Evolutionary conservation across 92 coral and sea anemone species (phyloP), one percentile per base, ranked within the genome.

Genomic region (Metridium senile): DNA sequence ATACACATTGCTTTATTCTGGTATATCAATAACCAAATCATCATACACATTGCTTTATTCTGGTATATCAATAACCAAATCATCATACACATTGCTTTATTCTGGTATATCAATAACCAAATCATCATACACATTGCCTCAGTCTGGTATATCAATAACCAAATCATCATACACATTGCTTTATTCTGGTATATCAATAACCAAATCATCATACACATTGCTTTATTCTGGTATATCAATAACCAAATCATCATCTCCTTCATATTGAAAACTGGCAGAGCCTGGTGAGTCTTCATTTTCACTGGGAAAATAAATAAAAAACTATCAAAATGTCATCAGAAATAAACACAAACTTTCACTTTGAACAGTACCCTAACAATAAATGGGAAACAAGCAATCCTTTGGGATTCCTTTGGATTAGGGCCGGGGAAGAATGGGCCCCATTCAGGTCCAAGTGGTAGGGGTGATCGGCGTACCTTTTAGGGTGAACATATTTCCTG

Each of bases 261-360:
- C 97, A 66, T 95, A 95, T 71, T 92, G 97, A 83, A 89, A 89
- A 80, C 91, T 82, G 46, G 94, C 85, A 0, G 99, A 95, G 46
- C 89, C 99, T 52, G 97, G 87, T 7, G 99, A 95, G 51, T 89
- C 99, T 75, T 92, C 97, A 72, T 92, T 95, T 82, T 95, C 99
- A 77, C 99, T 95, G 84, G 67, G 62, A 62, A 82, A 39, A 33
- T 18, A 73, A 33, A 11, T 33, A 34, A 23, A 22, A 32, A 30
- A n/a, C n/a, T n/a, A 3, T 51, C 10, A 23, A 22, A 0, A 19
- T 34, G 10, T 19, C 9, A 33, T 62, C 18, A 62, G n/a, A n/a
- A n/a, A n/a, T n/a, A n/a, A n/a, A n/a, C n/a, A n/a, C n/a, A n/a
- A n/a, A n/a, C n/a, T n/a, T n/a, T n/a, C n/a, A n/a, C n/a, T n/a